Percentiles rank a stretch among this genome's conserved stretches.
These are phyloP conservation scores for Bryconaethiops microstoma DNA, from an alignment of 2,797 vertebrate genomes.

Conservation along the genomic window DNA sequence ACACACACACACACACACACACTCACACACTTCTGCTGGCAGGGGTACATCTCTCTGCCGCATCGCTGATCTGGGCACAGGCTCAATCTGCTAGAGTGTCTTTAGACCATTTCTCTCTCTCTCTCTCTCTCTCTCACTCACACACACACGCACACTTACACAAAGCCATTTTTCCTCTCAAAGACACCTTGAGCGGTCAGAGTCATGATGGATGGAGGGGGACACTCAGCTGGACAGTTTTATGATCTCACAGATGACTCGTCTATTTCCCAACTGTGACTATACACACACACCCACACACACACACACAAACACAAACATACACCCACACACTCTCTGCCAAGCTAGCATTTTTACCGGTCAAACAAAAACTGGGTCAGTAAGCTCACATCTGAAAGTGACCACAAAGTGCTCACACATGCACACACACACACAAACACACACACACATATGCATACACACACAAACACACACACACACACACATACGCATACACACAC, in stretches of 20 bases:
- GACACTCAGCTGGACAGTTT: slow-evolving; percentile 74
- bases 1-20: background rate
- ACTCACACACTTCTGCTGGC: too few species aligned
- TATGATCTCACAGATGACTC: slow-evolving; percentile 57
- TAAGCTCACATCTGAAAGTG: slow-evolving; percentile 29
- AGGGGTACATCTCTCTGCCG: slow-evolving; percentile 23
- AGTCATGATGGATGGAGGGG: slow-evolving; percentile 69
- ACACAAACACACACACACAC: too few species aligned
- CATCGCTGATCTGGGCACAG: slow-evolving; percentile 40
- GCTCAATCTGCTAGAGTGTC: slow-evolving; percentile 42
- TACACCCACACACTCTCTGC: slow-evolving; percentile 15
- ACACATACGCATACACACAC: too few species aligned
- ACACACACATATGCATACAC: slow-evolving; percentile 6
- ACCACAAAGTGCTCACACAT: slow-evolving; percentile 31
- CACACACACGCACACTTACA: background rate
- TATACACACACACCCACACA: background rate
- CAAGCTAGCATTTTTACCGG: slow-evolving; percentile 37
- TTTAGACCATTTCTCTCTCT: slow-evolving; percentile 9
- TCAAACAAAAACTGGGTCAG: slow-evolving; percentile 53
- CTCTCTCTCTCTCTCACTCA: background rate
- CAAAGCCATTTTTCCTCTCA: slow-evolving; percentile 64
- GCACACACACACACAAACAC: background rate
- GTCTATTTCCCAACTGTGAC: slow-evolving; percentile 54
- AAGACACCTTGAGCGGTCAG: slow-evolving; percentile 80
- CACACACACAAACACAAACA: too few species aligned